Conservation (phyloP, 2,797 vertebrate genomes). For the Bradypodion ventrale region DNA sequence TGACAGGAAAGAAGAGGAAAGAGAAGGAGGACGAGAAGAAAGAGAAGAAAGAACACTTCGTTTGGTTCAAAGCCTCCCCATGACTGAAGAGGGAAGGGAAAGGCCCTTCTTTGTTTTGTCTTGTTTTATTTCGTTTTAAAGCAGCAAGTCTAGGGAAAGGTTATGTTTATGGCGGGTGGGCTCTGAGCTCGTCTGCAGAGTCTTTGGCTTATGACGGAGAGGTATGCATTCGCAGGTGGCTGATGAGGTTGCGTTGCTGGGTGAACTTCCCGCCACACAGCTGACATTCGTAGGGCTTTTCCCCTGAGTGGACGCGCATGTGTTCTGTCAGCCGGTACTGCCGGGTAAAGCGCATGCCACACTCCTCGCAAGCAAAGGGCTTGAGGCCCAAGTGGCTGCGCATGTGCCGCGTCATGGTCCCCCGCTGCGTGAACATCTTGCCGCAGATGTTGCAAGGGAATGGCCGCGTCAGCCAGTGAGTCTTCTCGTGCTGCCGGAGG, state of each 20-base stretch:
- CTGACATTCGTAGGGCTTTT: conserved; percentile 99
- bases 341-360: conserved; percentile 99
- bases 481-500: conserved; percentile 97
- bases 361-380: conserved; percentile 97
- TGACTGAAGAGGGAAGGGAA: conserved; percentile 69
- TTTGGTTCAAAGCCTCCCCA: conserved; percentile 66
- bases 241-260: conserved; percentile 99
- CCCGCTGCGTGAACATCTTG: conserved; percentile 98
- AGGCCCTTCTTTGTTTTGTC: conserved; percentile 54
- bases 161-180: conserved; percentile 74
- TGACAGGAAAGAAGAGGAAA: conserved; percentile 29
- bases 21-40: conserved; percentile 31
- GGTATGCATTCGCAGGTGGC: conserved; percentile 99
- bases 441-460: conserved; percentile 99
- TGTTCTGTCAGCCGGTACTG: conserved; percentile 99
- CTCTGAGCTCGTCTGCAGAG: conserved; percentile 77
- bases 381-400: conserved; percentile 98
- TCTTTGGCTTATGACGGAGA: conserved; percentile 97
- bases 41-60: conserved; percentile 68
- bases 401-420: conserved; percentile 99
- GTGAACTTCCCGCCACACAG: conserved; percentile 98
- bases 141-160: conserved; percentile 77
- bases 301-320: conserved; percentile 99
- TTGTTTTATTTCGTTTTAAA: conserved; percentile 51
- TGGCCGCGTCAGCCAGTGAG: conserved; percentile 95